Base-by-base conservation (phyloP, 2,113 vertebrate species). In the Chelonoidis abingdonii region DNA sequence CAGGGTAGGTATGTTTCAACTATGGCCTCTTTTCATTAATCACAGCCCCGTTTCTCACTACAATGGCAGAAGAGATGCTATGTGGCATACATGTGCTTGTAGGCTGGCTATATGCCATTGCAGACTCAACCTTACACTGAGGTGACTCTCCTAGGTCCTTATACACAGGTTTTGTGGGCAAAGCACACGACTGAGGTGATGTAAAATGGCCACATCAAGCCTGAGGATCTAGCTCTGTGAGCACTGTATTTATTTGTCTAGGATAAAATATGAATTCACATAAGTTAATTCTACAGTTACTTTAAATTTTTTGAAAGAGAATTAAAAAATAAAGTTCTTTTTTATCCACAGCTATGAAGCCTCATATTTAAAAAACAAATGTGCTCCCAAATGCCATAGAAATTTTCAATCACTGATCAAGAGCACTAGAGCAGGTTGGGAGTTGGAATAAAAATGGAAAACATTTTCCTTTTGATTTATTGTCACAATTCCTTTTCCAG, bases 1-100 rank as follows among this genome's bases (percentile, higher is more conserved):
- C 1, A 54, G 52, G 31, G 10, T 17, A 4, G 0, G 24, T 27
- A 27, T 10, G 10, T 0, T 0, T 9, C 83, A 50, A 87, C 16
- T 75, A 44, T 1, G 62, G 35, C 57, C 3, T 17, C 53, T 38
- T 59, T 2, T 0, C 38, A 49, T 69, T 10, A 17, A 56, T 27
- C 35, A 56, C 59, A 89, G 50, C 44, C 78, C n/a, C 31, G 72
- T 44, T 29, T 25, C 27, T 59, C 57, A 59, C 57, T 59, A 59
- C 57, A 59, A 59, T 59, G 27, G 57, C 27, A 29, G 22, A 10
- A 38, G 83, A 49, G 50, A 78, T 75, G 83, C 9, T 21, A 47
- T 47, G 75, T 11, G 10, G 8, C 11, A 86, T 52, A 44, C 12
- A 9, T 25, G 25, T 2, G 13, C 27, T 59, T 59, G 57, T 59